Base-by-base conservation (phyloP, 2,888 invertebrate species). In the Labia minor region DNA sequence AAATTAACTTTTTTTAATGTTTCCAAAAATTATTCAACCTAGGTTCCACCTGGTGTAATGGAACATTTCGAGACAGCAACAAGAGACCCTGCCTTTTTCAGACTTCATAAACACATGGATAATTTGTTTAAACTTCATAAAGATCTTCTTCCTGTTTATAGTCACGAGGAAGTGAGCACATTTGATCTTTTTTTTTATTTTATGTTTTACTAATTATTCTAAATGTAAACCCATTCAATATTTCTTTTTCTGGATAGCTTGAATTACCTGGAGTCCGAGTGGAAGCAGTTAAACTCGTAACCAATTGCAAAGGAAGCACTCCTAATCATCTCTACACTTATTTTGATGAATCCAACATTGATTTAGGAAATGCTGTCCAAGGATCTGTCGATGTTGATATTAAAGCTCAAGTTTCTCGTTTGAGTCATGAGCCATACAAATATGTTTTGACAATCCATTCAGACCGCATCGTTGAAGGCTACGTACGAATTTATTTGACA, bases 341-440 rank as follows among this genome's bases (percentile, higher is more conserved):
- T 69, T 71, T 74, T 33, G 72, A 72, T 20, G 72, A 73, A 49
- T 72, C 70, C 49, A 70, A 71, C 63, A 71, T 72, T 65, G 72
- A 72, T 65, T 74, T 69, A 16, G 66, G 66, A 19, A 69, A 69
- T 49, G 62, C 69, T 49, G 67, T 68, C 61, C 69, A 71, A 49
- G 67, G 69, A 21, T 67, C 68, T 26, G 76, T 80, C 67, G 74
- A 77, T 1, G 77, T 77, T 71, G 74, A 80, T 64, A 71, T 71
- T 66, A 69, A 71, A 67, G 72, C 70, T 19, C 68, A 70, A 37
- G 73, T 74, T 19, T 71, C 70, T 18, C 71, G 73, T 21, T 69
- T 74, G 19, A 72, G 72, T 70, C 74, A 74, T 69, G 69, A 73
- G 62, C 70, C 72, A 20, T 74, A 72, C 69, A 69, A 66, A 65